Evolutionary conservation across 53 echinoderm and acorn worm genomes (phyloP).

Genomic region (Apostichopus leukothele): DNA sequence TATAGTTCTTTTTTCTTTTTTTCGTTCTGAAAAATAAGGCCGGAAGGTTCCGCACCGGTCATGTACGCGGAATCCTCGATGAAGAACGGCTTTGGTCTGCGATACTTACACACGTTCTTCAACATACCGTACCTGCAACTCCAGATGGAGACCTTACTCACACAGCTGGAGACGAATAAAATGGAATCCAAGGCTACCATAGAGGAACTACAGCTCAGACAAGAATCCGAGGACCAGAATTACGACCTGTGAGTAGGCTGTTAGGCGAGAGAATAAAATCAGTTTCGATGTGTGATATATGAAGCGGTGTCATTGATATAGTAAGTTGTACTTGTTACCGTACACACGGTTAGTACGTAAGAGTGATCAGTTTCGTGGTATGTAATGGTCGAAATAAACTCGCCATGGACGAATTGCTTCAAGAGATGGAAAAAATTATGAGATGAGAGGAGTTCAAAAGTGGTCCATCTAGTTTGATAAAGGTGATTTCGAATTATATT

Average conservation of each 20-base stretch:
- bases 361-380: too few species aligned
- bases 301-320: too few species aligned
- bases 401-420: too few species aligned
- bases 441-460: too few species aligned
- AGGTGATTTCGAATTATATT: too few species aligned
- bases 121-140: constrained; percentile 96
- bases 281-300: too few species aligned
- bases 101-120: constrained; percentile 96
- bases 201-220: constrained; percentile 81
- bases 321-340: too few species aligned
- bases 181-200: constrained; percentile 72
- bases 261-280: too few species aligned
- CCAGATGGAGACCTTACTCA: constrained; percentile 90
- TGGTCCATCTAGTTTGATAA: too few species aligned
- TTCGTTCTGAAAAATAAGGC: constrained; percentile 24
- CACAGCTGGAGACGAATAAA: constrained; percentile 85
- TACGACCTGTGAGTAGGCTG: constrained; percentile 76
- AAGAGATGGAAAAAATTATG: too few species aligned
- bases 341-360: too few species aligned
- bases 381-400: too few species aligned
- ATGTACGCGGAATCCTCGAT: constrained; percentile 91
- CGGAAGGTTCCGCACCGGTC: constrained; percentile 75
- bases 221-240: constrained; percentile 90
- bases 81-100: constrained; percentile 96
- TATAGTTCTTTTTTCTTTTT: not conserved